Percentiles rank a stretch among this genome's conserved stretches.
These are phyloP conservation scores for Ornithoptera priamus DNA, from an alignment of 2,888 invertebrate genomes.

Conservation along the genomic window DNA sequence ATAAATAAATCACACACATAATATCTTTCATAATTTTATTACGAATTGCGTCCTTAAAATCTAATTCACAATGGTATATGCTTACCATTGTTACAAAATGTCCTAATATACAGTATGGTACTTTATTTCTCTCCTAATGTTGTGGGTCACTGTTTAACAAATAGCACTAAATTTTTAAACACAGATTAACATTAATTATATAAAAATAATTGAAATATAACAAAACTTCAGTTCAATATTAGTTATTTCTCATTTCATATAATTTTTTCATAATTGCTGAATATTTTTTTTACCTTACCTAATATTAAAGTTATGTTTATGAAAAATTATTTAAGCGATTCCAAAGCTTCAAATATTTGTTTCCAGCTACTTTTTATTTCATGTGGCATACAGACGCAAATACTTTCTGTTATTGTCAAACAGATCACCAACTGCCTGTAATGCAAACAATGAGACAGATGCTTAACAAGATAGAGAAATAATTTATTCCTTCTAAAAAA, in stretches of 20 bases:
- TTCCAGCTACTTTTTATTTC: slow-evolving; percentile 59
- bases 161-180: slow-evolving; percentile 9
- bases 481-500: slow-evolving; percentile 1
- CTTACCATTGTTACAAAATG: slow-evolving; percentile 48
- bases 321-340: slow-evolving; percentile 24
- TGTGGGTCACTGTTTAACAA: slow-evolving; percentile 23
- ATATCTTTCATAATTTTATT: slow-evolving; percentile 64
- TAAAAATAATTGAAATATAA: slow-evolving; percentile 20
- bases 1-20: slow-evolving; percentile 61
- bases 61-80: slow-evolving; percentile 60
- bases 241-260: slow-evolving; percentile 8
- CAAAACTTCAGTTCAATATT: slow-evolving; percentile 11
- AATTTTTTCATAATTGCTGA: slow-evolving; percentile 13
- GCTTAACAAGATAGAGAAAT: slow-evolving; percentile 34
- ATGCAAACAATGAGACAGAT: slow-evolving; percentile 68
- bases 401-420: slow-evolving; percentile 67
- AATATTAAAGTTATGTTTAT: slow-evolving; percentile 32
- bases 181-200: slow-evolving; percentile 22
- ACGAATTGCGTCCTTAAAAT: slow-evolving; percentile 61
- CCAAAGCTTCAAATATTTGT: slow-evolving; percentile 50
- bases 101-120: slow-evolving; percentile 33
- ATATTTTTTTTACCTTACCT: slow-evolving; percentile 30
- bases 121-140: slow-evolving; percentile 6
- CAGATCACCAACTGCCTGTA: slow-evolving; percentile 79
- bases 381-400: slow-evolving; percentile 59